Conservation (phyloP, 1,140 invertebrate species). For the Thaumetopoea pityocampa region DNA sequence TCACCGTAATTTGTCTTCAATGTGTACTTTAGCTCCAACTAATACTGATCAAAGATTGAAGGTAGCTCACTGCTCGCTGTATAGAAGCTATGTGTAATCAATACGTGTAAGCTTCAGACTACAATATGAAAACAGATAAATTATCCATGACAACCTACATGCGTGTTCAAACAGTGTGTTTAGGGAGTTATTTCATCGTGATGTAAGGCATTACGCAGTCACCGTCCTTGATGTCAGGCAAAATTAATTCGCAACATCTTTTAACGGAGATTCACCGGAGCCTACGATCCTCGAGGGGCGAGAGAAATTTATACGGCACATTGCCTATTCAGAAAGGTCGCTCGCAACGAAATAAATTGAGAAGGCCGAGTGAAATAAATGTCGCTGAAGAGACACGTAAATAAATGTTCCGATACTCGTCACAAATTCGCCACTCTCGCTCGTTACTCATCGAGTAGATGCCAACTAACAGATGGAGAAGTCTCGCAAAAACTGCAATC, state of each 20-base stretch:
- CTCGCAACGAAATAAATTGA: conserved; percentile 56
- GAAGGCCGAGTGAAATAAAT: conserved; percentile 35
- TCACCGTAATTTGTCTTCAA: too few relatives aligned
- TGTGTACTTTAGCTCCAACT: too few relatives aligned
- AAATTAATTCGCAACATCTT: conserved; percentile 67
- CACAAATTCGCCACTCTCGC: background rate
- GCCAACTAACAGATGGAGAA: background rate
- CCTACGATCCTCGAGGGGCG: conserved; percentile 34
- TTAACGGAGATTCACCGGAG: conserved; percentile 45
- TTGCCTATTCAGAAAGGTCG: conserved; percentile 68
- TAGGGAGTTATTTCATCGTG: conserved; percentile 34
- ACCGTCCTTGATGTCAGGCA: conserved; percentile 44
- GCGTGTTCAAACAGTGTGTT: conserved; percentile 24
- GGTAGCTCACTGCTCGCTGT: too few relatives aligned
- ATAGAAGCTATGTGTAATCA: too few relatives aligned
- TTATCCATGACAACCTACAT: conserved; percentile 20
- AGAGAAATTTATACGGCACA: conserved; percentile 62
- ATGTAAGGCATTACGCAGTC: conserved; percentile 30
- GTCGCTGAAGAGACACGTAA: conserved; percentile 25
- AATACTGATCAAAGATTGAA: too few relatives aligned
- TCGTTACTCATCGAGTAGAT: conserved; percentile 4
- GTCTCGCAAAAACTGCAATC: conserved; percentile 5
- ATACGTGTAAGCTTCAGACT: conserved; percentile 5
- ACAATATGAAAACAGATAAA: conserved; percentile 1
- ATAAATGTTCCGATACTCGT: conserved; percentile 16